Conservation (phyloP, 1,140 invertebrate genomes). For the Lamellibrachia luymesi region DNA sequence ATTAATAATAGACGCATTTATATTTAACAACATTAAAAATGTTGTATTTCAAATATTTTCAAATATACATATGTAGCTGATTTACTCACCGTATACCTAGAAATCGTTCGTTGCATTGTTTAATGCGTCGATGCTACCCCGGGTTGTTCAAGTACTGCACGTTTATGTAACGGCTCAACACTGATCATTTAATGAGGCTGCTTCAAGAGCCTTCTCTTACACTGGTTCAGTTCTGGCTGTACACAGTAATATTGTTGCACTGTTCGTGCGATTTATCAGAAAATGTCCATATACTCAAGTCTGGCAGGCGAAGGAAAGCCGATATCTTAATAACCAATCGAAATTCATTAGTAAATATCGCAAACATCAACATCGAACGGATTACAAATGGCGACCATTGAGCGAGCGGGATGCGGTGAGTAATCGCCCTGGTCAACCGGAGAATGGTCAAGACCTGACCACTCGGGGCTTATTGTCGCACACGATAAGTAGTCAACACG, state of each 20-base stretch:
- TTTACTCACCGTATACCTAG: not conserved
- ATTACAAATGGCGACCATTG: not conserved
- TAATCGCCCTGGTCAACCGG: not conserved
- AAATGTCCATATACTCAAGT: not conserved
- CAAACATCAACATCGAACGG: not conserved
- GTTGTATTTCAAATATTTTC: not conserved
- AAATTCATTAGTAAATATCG: slow-evolving; percentile 1
- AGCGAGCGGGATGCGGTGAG: not conserved
- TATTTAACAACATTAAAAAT: too few relatives aligned
- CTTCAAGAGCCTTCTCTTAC: not conserved
- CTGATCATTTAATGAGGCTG: not conserved
- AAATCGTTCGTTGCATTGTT: not conserved
- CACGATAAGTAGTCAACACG: not conserved
- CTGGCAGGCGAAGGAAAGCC: not conserved
- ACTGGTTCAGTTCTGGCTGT: not conserved
- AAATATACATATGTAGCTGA: not conserved
- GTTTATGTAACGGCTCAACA: not conserved
- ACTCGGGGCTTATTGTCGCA: not conserved
- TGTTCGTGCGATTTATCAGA: not conserved
- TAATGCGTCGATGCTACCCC: not conserved
- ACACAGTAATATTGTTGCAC: not conserved
- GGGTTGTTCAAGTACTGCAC: not conserved
- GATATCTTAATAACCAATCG: not conserved
- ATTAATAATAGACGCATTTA: too few relatives aligned
- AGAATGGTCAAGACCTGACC: not conserved